Percentiles rank a stretch among this genome's conserved stretches.
These are phyloP conservation scores for Polyploca ridens DNA, from an alignment of 2,888 invertebrate species.

Conservation along the genomic window DNA sequence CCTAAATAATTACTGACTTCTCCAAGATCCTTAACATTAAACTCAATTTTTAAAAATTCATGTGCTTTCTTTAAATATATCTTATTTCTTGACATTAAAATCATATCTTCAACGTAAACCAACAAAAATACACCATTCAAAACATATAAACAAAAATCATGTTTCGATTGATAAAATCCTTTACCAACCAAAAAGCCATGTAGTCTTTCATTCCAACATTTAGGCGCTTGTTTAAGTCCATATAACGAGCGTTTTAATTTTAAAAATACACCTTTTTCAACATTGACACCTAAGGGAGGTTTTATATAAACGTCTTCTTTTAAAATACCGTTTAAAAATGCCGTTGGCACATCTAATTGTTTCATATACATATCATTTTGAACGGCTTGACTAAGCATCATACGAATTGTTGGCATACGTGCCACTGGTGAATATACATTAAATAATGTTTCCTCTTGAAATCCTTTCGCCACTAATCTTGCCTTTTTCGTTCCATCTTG, in stretches of 20 bases:
- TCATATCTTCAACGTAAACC: constrained; percentile 10
- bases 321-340: constrained; percentile 5
- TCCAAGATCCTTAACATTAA: no score
- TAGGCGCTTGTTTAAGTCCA: no score
- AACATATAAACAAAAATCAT: constrained; percentile 11
- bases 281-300: constrained; percentile 7
- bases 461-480: background rate
- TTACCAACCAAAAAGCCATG: constrained; percentile 2
- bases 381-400: background rate
- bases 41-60: no score
- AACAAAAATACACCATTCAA: background rate
- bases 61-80: no score
- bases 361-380: constrained; percentile 4
- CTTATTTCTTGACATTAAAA: background rate
- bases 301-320: constrained; percentile 8
- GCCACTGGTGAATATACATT: constrained; percentile 12
- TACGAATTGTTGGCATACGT: constrained; percentile 7
- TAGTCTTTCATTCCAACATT: background rate
- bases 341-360: constrained; percentile 13
- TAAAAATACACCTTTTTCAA: background rate
- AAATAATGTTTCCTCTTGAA: constrained; percentile 5
- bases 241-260: no score
- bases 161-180: constrained; percentile 12
- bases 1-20: no score
- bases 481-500: no score